These are phyloP conservation scores for Sericinus montela DNA, from an alignment of 2,888 invertebrate species.

Conservation along the genomic window DNA sequence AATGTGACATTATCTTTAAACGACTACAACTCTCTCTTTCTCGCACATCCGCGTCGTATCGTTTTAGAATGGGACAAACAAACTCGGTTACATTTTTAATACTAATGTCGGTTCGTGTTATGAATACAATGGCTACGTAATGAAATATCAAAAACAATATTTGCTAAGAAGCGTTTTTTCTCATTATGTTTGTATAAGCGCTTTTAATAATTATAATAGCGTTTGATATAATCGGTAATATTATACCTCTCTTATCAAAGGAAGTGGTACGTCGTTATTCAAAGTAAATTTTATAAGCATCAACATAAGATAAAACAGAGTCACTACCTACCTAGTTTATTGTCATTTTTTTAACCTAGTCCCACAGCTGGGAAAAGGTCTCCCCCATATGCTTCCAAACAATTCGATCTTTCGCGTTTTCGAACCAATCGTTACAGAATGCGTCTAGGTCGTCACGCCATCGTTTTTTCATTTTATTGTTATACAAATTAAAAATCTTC, in stretches of 20 bases:
- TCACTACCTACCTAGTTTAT: too few species aligned
- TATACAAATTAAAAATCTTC: not conserved
- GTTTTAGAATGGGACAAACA: constrained; percentile 26
- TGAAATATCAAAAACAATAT: constrained; percentile 24
- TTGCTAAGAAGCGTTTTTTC: constrained; percentile 26
- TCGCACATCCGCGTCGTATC: not conserved
- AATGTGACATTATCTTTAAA: not conserved
- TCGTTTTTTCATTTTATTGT: not conserved
- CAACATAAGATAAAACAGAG: too few species aligned
- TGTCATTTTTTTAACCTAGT: not conserved
- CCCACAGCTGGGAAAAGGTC: too few species aligned
- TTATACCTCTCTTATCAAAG: not conserved
- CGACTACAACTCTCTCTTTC: not conserved
- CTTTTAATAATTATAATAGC: constrained; percentile 19
- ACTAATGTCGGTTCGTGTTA: constrained; percentile 51
- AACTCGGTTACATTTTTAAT: constrained; percentile 41
- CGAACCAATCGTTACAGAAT: too few species aligned
- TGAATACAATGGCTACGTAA: constrained; percentile 28
- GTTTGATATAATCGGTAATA: constrained; percentile 7
- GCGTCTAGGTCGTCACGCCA: too few species aligned
- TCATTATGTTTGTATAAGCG: constrained; percentile 34
- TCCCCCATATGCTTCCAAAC: too few species aligned
- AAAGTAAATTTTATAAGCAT: not conserved
- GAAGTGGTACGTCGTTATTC: not conserved
- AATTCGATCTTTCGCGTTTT: too few species aligned